A percentile compares a stretch with the other conserved stretches of the same genome.
Conservation (phyloP, 2,888 invertebrate genomes). For the Drosophila vallismaia region DNA sequence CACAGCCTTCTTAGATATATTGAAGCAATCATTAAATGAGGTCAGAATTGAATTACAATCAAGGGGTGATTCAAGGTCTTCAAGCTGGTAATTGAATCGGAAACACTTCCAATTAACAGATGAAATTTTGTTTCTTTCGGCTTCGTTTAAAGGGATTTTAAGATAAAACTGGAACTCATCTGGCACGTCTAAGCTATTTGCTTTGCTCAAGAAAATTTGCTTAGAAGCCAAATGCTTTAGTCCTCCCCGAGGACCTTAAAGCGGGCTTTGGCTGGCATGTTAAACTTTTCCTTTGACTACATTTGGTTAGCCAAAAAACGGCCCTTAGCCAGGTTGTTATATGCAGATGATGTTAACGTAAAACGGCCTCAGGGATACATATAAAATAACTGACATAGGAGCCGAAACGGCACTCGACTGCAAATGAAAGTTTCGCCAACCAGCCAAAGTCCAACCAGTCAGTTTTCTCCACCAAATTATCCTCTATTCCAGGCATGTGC, state of each 20-base stretch:
- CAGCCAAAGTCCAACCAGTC: neutral
- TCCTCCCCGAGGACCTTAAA: slow-evolving; percentile 11
- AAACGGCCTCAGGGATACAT: slow-evolving; percentile 69
- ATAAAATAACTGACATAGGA: slow-evolving; percentile 38
- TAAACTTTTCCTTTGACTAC: slow-evolving; percentile 29
- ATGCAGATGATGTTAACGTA: slow-evolving; percentile 57
- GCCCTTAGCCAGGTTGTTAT: slow-evolving; percentile 24
- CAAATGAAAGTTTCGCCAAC: slow-evolving; percentile 45
- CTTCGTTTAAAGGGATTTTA: slow-evolving; percentile 3
- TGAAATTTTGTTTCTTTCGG: neutral
- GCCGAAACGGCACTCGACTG: slow-evolving; percentile 19
- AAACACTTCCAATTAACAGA: slow-evolving; percentile 1
- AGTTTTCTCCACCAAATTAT: slow-evolving; percentile 44
- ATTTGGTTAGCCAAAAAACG: slow-evolving; percentile 29
- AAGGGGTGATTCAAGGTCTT: slow-evolving; percentile 23
- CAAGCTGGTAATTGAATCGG: slow-evolving; percentile 22
- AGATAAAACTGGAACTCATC: slow-evolving; percentile 19
- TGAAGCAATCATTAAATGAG: slow-evolving; percentile 37
- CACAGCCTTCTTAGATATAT: slow-evolving; percentile 14
- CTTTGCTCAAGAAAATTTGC: neutral
- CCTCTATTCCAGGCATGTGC: slow-evolving; percentile 22
- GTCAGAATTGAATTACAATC: slow-evolving; percentile 42
- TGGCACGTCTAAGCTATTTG: slow-evolving; percentile 29
- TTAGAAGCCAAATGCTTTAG: slow-evolving; percentile 11
- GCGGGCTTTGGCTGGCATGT: slow-evolving; percentile 22